Evolutionary conservation across 2,113 vertebrate genomes (phyloP).

Genomic region (Circaetus gallicus): DNA sequence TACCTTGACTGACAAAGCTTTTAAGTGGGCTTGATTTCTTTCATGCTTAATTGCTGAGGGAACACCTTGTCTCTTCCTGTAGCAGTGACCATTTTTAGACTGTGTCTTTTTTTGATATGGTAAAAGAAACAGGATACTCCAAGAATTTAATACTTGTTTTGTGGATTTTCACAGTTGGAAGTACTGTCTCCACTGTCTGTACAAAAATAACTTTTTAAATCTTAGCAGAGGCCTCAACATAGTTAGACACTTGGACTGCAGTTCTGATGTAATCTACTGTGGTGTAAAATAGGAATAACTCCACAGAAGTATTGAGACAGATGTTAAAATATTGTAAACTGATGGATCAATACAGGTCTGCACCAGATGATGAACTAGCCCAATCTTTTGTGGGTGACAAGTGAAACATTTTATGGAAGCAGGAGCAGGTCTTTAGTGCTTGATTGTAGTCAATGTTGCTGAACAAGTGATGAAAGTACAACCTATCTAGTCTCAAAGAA

Average conservation of each 20-base stretch:
- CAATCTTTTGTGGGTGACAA: background rate
- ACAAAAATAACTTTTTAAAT: background rate
- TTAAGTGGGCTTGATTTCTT: background rate
- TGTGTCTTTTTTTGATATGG: background rate
- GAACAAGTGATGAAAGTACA: background rate
- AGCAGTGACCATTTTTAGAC: background rate
- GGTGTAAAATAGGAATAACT: background rate
- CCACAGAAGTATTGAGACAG: background rate
- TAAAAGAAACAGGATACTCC: background rate
- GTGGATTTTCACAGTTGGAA: conserved; percentile 14
- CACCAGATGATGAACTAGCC: background rate
- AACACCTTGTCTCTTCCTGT: background rate
- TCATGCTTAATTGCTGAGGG: background rate
- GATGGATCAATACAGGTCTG: background rate
- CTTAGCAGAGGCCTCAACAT: background rate
- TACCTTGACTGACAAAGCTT: background rate
- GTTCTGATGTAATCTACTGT: background rate
- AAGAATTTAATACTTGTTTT: background rate
- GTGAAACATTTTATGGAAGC: background rate
- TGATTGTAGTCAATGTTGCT: background rate
- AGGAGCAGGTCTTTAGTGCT: background rate
- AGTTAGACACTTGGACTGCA: background rate
- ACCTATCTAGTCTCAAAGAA: background rate
- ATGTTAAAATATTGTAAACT: background rate
- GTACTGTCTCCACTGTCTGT: background rate